Evolutionary conservation across 1,140 invertebrate genomes (phyloP).

Genomic region (Steinernema feltiae): DNA sequence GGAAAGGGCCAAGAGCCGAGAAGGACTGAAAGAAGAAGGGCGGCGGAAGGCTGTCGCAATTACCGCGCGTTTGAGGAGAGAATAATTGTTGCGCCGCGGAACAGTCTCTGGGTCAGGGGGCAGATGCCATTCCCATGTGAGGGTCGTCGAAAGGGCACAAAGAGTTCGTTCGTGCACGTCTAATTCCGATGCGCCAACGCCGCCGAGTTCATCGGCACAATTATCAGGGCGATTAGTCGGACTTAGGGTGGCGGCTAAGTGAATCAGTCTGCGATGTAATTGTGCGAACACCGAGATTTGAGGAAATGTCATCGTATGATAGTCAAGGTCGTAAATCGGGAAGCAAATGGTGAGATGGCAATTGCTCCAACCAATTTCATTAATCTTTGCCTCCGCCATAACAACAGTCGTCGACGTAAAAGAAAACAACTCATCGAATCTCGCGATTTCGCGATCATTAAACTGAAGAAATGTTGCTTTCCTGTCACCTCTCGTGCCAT

Average conservation of each 20-base stretch:
- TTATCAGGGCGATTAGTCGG: not conserved
- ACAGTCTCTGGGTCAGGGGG: not conserved
- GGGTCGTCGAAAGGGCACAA: not conserved
- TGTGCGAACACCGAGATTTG: not conserved
- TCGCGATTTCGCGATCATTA: not conserved
- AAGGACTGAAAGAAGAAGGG: not conserved
- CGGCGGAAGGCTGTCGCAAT: not conserved
- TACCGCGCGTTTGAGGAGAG: not conserved
- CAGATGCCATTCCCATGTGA: not conserved
- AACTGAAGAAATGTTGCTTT: too few species aligned
- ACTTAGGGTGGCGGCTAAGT: not conserved
- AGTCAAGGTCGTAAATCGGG: not conserved
- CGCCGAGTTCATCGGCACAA: conserved; percentile 7
- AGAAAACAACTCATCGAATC: not conserved
- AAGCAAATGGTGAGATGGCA: not conserved
- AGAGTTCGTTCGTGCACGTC: not conserved
- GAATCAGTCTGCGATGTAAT: not conserved
- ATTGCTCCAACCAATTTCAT: not conserved
- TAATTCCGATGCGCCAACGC: not conserved
- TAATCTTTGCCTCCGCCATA: not conserved
- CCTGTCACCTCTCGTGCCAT: not conserved
- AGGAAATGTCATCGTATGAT: not conserved
- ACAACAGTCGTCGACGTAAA: not conserved
- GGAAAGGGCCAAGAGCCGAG: not conserved
- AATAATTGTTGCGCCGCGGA: not conserved